A percentile compares a stretch with the other conserved stretches of the same genome.
Evolutionary conservation across 2,888 invertebrate species (phyloP).

Genomic region (Stenurella melanura): DNA sequence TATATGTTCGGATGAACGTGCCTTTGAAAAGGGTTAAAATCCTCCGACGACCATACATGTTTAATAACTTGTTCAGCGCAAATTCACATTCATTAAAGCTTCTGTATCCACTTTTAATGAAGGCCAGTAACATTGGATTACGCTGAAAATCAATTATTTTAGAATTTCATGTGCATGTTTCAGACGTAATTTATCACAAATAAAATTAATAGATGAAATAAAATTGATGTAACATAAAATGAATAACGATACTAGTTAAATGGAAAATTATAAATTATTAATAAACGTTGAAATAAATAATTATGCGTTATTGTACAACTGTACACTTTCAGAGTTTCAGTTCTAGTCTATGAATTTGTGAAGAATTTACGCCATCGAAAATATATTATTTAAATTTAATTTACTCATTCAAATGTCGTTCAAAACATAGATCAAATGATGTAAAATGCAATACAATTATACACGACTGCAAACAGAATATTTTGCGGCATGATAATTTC

Average conservation of each 20-base stretch:
- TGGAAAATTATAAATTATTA: slow-evolving; percentile 34
- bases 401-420: not conserved
- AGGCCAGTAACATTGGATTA: slow-evolving; percentile 46
- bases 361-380: slow-evolving; percentile 3
- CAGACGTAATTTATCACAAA: slow-evolving; percentile 35
- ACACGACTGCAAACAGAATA: too few species aligned
- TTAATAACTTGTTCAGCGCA: slow-evolving; percentile 44
- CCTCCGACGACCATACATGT: slow-evolving; percentile 42
- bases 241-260: slow-evolving; percentile 32
- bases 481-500: too few species aligned
- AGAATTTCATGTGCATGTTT: slow-evolving; percentile 36
- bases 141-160: slow-evolving; percentile 46
- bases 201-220: slow-evolving; percentile 34
- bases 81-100: slow-evolving; percentile 50
- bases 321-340: not conserved
- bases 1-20: slow-evolving; percentile 29
- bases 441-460: too few species aligned
- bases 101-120: slow-evolving; percentile 48
- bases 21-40: slow-evolving; percentile 37
- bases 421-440: too few species aligned
- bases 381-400: slow-evolving; percentile 25
- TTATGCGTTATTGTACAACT: slow-evolving; percentile 1
- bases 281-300: slow-evolving; percentile 4
- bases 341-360: not conserved
- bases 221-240: slow-evolving; percentile 34